Conservation (phyloP, 2,797 vertebrate species). For the Phrynocephalus guinanensis region DNA sequence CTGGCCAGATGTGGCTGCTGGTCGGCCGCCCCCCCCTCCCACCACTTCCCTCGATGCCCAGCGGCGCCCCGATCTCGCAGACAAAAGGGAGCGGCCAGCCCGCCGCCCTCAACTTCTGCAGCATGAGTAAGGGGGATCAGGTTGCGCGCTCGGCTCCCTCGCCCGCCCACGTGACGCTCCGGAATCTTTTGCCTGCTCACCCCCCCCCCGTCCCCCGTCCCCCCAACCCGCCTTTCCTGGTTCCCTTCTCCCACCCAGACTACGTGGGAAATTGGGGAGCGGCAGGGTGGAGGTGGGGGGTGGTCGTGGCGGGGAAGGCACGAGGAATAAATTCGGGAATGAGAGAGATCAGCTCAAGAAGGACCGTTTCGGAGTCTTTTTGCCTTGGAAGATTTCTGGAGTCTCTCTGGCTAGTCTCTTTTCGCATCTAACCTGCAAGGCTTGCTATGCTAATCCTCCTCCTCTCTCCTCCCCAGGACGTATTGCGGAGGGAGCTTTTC, state of each 20-base stretch:
- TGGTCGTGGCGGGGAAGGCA: too few species aligned
- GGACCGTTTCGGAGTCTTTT: too few species aligned
- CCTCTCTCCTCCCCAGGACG: neutral
- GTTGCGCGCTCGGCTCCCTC: neutral
- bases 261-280: neutral
- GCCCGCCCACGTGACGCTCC: constrained; percentile 71
- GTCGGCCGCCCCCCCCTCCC: neutral
- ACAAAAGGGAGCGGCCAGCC: constrained; percentile 52
- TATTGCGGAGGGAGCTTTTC: neutral
- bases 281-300: too few species aligned
- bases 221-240: constrained; percentile 13
- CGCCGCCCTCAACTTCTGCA: constrained; percentile 41
- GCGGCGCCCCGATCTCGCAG: constrained; percentile 44
- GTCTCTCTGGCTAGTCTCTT: too few species aligned
- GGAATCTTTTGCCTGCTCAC: constrained; percentile 68
- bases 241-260: constrained; percentile 59
- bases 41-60: neutral
- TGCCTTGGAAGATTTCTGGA: neutral
- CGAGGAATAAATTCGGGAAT: too few species aligned
- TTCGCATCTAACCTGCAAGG: neutral
- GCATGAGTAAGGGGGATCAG: constrained; percentile 52
- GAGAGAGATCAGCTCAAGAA: too few species aligned
- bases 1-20: neutral
- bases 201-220: neutral
- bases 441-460: neutral